Evolutionary conservation across 2,888 invertebrate genomes (phyloP), one percentile per base, ranked within the genome.

Genomic region (Subacronicta megacephala): DNA sequence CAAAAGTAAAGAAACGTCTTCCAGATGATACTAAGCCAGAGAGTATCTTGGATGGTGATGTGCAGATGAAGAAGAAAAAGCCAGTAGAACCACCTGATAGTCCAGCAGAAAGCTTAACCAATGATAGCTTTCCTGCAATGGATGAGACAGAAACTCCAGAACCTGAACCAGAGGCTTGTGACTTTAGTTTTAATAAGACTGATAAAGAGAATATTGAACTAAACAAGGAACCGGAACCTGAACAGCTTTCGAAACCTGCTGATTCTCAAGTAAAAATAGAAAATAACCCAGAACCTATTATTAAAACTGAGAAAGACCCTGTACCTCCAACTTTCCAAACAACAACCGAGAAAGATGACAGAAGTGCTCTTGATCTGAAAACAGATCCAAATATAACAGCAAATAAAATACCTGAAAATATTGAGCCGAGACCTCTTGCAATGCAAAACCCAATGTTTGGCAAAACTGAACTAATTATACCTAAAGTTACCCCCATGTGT

Each of bases 71-170:
- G 78, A 94, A 94, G 88, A 94, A 92, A 77, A 90, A 88, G 72
- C 83, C 90, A 50, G 89, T 81, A 45, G 95, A 96, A 63, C 91
- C 95, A 56, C 95, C 96, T 12, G 95, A 96, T 81, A 98, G 98
- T 90, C 98, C 98, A 12, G 96, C 97, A 37, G 97, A 97, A 83
- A 98, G 97, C 83, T 95, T 97, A 61, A 97, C 97, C 41, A 97
- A 97, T 65, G 98, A 97, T 82, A 97, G 97, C 79, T 97, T 97
- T 78, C 96, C 98, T 37, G 96, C 97, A 43, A 96, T 97, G 90
- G 97, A 97, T 84, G 95, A 96, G 77, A 94, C 95, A 61, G 96
- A 96, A 73, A 94, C 90, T 73, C 93, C 93, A 56, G 94, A 94
- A 59, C 88, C 92, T 26, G 94, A 94, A 73, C 83, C 90, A 47